Conservation (phyloP, 2,113 vertebrate genomes). For the Chaetorhynchus papuensis region DNA sequence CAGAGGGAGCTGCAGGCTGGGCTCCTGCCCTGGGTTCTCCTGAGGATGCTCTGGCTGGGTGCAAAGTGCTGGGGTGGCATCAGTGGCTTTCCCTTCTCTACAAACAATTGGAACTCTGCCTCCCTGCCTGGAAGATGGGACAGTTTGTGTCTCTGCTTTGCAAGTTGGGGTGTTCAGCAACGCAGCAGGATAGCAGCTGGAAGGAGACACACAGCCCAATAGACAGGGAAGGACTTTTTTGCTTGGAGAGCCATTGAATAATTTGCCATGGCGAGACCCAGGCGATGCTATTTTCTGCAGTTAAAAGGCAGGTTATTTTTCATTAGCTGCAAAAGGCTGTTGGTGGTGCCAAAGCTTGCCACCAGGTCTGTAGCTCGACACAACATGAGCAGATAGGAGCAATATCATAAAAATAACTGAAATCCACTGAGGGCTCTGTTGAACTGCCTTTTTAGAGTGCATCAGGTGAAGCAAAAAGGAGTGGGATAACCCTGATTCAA, state of each 20-base stretch:
- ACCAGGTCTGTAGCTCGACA: not conserved
- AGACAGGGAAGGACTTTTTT: not conserved
- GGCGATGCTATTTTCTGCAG: not conserved
- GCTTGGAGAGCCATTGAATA: not conserved
- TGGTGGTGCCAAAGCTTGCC: not conserved
- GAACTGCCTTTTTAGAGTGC: not conserved
- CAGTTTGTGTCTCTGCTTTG: not conserved
- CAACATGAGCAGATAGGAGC: not conserved
- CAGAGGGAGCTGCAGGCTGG: not conserved
- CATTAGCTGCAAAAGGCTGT: not conserved
- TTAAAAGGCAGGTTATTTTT: not conserved
- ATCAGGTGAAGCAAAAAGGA: not conserved
- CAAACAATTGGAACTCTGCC: not conserved
- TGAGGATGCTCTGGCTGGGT: not conserved
- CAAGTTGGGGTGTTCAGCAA: not conserved
- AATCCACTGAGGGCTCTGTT: not conserved
- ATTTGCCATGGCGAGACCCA: not conserved
- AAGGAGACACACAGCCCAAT: not conserved
- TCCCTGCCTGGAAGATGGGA: not conserved
- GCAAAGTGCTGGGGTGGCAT: not conserved
- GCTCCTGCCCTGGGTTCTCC: not conserved
- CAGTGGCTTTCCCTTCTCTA: not conserved
- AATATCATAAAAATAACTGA: not conserved
- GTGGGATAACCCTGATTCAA: not conserved
- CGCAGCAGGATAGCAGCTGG: not conserved